Evolutionary conservation across 1,140 invertebrate species (phyloP), one percentile per base, ranked within the genome.

Genomic region (Drosophila subpulchrella): DNA sequence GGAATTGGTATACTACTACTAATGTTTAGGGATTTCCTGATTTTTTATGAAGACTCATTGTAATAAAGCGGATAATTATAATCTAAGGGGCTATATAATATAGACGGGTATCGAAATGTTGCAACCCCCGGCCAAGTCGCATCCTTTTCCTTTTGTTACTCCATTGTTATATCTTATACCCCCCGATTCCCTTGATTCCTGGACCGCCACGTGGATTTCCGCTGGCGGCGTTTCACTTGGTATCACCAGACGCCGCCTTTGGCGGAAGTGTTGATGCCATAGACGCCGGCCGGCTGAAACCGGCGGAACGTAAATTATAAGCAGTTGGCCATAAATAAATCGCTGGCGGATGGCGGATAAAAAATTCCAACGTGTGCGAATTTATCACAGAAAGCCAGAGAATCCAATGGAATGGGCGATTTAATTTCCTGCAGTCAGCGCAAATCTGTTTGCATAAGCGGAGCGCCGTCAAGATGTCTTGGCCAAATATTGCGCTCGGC

Each of bases 191-290:
- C 71, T 55, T 47, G 61, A 44, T 56, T 83, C 66, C 75, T 78
- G 80, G 66, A 50, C 58, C 83, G 81, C 61, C 75, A 70, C 78
- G 82, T 86, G 78, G 65, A 85, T 70, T 82, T 85, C 82, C 83
- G 81, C 39, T 78, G 59, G 56, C 65, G 47, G 46, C 83, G 82
- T 88, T 70, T 78, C 83, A 85, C 74, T 85, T 80, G 72, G 65
- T 41, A 85, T 55, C 74, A 62, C 65, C 83, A 82, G 83, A 81
- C 81, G 60, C 27, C 59, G 62, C 44, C 63, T 51, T 36, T 71
- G 54, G 57, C 83, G 82, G 82, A 85, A 88, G 74, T 81, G 68
- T 85, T 66, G 73, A 72, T 80, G 61, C 81, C 78, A 57, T 78
- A 68, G 79, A 68, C 80, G 79, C 79, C 79, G 80, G 75, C 70